Evolutionary conservation across 2,888 invertebrate species (phyloP).

Genomic region (Cerceris rybyensis): DNA sequence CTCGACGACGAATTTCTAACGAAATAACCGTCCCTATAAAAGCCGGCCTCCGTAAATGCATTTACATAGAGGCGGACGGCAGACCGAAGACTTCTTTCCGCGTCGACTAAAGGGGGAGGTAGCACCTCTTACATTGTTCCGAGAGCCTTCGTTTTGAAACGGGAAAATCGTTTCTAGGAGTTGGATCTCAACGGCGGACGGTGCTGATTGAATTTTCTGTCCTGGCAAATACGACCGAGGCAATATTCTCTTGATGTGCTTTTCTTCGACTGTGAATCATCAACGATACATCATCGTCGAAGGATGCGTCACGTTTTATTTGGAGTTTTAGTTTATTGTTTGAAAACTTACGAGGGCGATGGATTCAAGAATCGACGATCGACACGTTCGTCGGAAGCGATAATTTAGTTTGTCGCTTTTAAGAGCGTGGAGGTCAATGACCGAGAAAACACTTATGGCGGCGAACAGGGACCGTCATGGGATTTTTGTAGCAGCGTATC

Average conservation of each 20-base stretch:
- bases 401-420: no score
- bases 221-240: constrained; percentile 10
- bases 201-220: constrained; percentile 37
- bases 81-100: neutral
- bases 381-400: no score
- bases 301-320: no score
- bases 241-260: constrained; percentile 27
- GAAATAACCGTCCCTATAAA: constrained; percentile 58
- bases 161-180: constrained; percentile 4
- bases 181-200: constrained; percentile 8
- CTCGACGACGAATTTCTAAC: constrained; percentile 62
- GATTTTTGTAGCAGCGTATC: no score
- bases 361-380: no score
- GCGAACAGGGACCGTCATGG: no score
- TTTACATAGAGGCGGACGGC: constrained; percentile 15
- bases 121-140: constrained; percentile 47
- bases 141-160: constrained; percentile 13
- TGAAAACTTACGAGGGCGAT: no score
- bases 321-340: no score
- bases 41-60: constrained; percentile 35
- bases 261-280: constrained; percentile 16
- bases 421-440: no score
- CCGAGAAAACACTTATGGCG: no score
- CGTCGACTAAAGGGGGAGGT: neutral
- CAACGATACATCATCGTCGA: neutral